A percentile compares a stretch with the other conserved stretches of the same genome.
Conservation (phyloP, 2,113 vertebrate species). For the Crotalus helleri region DNA sequence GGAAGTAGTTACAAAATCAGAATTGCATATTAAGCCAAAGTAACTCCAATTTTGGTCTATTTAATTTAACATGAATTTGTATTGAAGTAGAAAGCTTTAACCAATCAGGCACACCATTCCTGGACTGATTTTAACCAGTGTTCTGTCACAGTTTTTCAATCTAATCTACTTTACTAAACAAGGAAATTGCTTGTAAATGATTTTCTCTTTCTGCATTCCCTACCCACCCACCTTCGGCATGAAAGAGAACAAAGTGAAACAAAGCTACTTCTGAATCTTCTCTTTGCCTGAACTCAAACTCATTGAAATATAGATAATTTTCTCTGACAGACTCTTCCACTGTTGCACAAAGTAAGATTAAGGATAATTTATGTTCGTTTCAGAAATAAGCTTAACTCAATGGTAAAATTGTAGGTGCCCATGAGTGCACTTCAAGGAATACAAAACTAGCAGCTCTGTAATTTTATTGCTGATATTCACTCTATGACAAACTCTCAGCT, state of each 20-base stretch:
- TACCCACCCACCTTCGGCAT: not conserved
- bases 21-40: not conserved
- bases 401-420: conserved; percentile 55
- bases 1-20: not conserved
- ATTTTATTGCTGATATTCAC: conserved; percentile 61
- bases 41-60: not conserved
- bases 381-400: conserved; percentile 59
- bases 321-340: conserved; percentile 42
- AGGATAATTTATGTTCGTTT: conserved; percentile 56
- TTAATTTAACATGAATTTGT: not conserved
- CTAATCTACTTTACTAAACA: conserved; percentile 40
- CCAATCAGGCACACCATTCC: not conserved
- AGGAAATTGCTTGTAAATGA: conserved; percentile 26
- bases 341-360: conserved; percentile 48
- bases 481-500: conserved; percentile 56
- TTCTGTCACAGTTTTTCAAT: conserved; percentile 30
- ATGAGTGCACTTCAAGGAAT: conserved; percentile 58
- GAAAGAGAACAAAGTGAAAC: not conserved
- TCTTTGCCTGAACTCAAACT: conserved; percentile 37
- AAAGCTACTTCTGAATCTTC: not conserved
- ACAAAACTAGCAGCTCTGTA: conserved; percentile 56
- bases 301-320: conserved; percentile 33
- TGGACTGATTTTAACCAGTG: conserved; percentile 13
- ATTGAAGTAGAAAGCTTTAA: not conserved
- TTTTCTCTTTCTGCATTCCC: conserved; percentile 3